Percentiles rank a stretch among this genome's conserved stretches.
These are phyloP conservation scores for Peribatodes rhomboidaria DNA, from an alignment of 2,888 invertebrate genomes.

Conservation along the genomic window DNA sequence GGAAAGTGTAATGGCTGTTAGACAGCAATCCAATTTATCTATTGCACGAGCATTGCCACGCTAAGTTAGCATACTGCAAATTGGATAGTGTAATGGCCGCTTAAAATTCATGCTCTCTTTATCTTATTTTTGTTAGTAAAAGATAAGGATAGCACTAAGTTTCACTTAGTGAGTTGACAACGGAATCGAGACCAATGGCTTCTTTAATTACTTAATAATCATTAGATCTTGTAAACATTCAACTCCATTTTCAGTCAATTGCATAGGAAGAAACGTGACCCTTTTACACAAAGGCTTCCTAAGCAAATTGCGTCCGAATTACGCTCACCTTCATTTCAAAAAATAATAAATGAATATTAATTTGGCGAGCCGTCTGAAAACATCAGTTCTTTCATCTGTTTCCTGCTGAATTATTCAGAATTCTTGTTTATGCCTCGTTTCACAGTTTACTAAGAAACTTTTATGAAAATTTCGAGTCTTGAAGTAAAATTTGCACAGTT, in stretches of 20 bases:
- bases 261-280: background rate
- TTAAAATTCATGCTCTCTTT: no score
- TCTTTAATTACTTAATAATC: no score
- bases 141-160: no score
- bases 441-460: constrained; percentile 31
- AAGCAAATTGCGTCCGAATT: constrained; percentile 15
- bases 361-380: constrained; percentile 27
- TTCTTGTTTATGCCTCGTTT: constrained; percentile 36
- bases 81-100: no score
- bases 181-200: no score
- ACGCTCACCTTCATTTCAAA: constrained; percentile 8
- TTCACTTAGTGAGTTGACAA: no score
- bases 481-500: constrained; percentile 24
- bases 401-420: constrained; percentile 33
- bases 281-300: constrained; percentile 5
- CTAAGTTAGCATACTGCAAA: no score
- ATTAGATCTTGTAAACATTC: background rate
- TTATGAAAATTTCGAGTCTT: constrained; percentile 33
- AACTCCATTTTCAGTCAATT: background rate
- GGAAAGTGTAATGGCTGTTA: no score
- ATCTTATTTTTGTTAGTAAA: no score
- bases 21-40: no score
- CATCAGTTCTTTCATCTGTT: constrained; percentile 36
- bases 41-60: no score
- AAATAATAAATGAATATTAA: constrained; percentile 31